Conservation (phyloP, 1,140 invertebrate species). For the Acyrthosiphon pisum region DNA sequence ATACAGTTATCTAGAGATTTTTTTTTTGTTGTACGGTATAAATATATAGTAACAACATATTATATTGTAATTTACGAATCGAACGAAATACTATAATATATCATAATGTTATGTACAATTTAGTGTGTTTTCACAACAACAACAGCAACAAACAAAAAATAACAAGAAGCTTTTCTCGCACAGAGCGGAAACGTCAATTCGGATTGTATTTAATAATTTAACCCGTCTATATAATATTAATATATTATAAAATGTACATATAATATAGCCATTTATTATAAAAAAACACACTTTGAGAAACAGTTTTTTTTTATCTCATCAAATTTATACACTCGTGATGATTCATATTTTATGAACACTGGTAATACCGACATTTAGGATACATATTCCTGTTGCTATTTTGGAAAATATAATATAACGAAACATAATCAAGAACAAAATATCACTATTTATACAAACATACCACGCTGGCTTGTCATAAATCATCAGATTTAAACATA, state of each 20-base stretch:
- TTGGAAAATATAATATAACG: neutral
- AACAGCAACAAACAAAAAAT: no score
- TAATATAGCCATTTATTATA: neutral
- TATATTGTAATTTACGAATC: neutral
- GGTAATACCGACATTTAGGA: neutral
- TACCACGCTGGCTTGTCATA: neutral
- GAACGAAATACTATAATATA: neutral
- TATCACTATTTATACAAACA: neutral
- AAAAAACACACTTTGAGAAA: neutral
- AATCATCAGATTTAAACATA: neutral
- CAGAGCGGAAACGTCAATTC: neutral
- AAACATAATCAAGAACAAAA: neutral
- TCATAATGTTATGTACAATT: neutral
- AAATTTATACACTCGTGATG: neutral
- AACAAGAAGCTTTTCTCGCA: neutral
- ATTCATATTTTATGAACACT: neutral
- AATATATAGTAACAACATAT: no score
- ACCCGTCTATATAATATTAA: neutral
- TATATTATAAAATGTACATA: neutral
- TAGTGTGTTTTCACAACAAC: neutral
- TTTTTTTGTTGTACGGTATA: neutral
- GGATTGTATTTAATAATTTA: neutral
- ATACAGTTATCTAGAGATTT: neutral
- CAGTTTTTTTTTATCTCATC: neutral
- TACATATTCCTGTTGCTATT: neutral